Conservation (phyloP, 1,140 invertebrate genomes). For the Camponotus vicinus region DNA sequence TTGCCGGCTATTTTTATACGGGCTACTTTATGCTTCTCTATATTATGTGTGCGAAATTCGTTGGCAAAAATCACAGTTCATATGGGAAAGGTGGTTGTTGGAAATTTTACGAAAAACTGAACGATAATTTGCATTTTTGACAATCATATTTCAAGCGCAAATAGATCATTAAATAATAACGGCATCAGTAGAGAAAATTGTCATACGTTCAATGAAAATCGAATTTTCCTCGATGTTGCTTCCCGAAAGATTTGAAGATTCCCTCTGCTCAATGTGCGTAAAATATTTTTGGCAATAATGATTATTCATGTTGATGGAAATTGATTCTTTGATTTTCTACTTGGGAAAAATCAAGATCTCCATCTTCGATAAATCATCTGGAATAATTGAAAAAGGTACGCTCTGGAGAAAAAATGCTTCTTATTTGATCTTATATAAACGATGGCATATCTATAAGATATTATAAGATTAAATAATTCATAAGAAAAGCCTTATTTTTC, state of each 20-base stretch:
- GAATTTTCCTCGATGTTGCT: not conserved
- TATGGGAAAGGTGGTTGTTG: not conserved
- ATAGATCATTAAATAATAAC: not conserved
- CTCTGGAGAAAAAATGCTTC: not conserved
- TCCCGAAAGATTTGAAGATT: not conserved
- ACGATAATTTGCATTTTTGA: not conserved
- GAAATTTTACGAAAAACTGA: not conserved
- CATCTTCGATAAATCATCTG: not conserved
- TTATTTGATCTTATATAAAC: not conserved
- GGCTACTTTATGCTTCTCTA: not conserved
- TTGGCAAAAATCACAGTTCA: not conserved
- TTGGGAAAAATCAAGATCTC: not conserved
- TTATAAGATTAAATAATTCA: too few species aligned
- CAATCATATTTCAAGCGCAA: not conserved
- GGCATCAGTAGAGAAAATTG: not conserved
- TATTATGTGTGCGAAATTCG: conserved; percentile 30
- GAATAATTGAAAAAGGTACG: not conserved
- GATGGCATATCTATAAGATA: too few species aligned
- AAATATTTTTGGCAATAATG: not conserved
- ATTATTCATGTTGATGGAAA: not conserved
- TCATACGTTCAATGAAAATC: not conserved
- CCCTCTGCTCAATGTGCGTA: not conserved
- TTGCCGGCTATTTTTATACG: not conserved
- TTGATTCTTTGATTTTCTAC: not conserved
- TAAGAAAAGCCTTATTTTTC: not conserved